phyloP scores from a whole-genome alignment of 2,888 invertebrate genomes.

The Homarus gammarus region DNA sequence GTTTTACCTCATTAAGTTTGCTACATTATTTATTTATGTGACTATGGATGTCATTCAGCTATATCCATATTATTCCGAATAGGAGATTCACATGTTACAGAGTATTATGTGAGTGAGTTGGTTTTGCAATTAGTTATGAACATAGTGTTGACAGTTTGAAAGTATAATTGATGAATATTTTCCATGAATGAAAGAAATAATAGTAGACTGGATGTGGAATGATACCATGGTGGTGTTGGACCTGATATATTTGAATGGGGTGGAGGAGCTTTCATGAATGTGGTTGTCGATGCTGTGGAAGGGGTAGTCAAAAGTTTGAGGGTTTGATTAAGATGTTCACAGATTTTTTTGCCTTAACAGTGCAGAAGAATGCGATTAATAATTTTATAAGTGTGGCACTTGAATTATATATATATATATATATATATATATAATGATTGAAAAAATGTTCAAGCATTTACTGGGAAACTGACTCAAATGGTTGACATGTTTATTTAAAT shows the following conservation, averaged over 20 bases:
- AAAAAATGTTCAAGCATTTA: background rate
- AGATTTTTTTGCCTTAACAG: background rate
- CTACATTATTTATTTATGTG: slow-evolving; percentile 36
- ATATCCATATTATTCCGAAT: background rate
- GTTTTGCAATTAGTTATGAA: background rate
- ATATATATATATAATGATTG: background rate
- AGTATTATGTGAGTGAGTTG: background rate
- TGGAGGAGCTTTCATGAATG: background rate
- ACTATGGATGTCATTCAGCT: slow-evolving; percentile 6
- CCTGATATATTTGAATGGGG: background rate
- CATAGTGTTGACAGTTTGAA: background rate
- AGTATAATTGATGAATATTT: background rate
- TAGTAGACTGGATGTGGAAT: background rate
- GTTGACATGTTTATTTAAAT: background rate
- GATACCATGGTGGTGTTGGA: background rate
- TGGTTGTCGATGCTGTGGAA: background rate
- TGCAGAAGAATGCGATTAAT: background rate
- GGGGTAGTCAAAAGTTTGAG: background rate
- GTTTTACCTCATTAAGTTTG: slow-evolving; percentile 1
- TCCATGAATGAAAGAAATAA: background rate
- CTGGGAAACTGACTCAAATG: background rate
- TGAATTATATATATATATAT: too few species aligned
- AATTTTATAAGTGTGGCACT: background rate
- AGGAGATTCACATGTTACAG: slow-evolving; percentile 1
- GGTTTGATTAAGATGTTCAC: background rate